Evolutionary conservation across 1,140 invertebrate genomes (phyloP).

Genomic region (Linepithema humile): DNA sequence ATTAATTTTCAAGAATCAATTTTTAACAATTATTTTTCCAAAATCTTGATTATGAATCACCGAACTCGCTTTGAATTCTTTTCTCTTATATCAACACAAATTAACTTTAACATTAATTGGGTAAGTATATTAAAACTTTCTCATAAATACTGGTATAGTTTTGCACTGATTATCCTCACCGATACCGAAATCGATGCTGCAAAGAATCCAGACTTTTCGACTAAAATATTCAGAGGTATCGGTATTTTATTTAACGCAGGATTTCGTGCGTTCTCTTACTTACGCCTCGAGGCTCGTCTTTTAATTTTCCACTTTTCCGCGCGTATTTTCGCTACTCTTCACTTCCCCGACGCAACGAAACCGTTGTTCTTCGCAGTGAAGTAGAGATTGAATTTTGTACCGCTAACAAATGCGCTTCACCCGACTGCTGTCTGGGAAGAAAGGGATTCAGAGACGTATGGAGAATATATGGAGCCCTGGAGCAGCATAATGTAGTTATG

Average conservation of each 20-base stretch:
- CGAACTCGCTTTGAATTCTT: background rate
- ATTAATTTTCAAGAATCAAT: background rate
- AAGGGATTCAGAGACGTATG: slow-evolving; percentile 35
- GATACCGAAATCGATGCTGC: background rate
- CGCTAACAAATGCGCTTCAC: slow-evolving; percentile 51
- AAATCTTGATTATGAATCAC: background rate
- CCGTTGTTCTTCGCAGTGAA: slow-evolving; percentile 13
- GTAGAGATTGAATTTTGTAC: slow-evolving; percentile 50
- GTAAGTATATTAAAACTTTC: slow-evolving; percentile 17
- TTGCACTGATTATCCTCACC: background rate
- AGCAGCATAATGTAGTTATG: background rate
- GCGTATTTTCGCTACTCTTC: background rate
- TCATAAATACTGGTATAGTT: slow-evolving; percentile 11
- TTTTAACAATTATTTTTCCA: too few relatives aligned
- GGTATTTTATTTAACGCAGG: background rate
- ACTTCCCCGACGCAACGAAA: background rate
- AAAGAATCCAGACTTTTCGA: background rate
- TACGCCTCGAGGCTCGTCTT: background rate
- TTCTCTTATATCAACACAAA: background rate
- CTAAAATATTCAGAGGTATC: background rate
- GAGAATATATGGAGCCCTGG: slow-evolving; percentile 7
- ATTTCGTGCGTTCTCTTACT: background rate
- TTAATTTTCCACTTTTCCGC: background rate
- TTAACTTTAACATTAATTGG: slow-evolving; percentile 10
- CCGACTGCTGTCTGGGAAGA: slow-evolving; percentile 31